phyloP scores from a whole-genome alignment of 2,797 vertebrate species.

The Hybognathus amarus region DNA sequence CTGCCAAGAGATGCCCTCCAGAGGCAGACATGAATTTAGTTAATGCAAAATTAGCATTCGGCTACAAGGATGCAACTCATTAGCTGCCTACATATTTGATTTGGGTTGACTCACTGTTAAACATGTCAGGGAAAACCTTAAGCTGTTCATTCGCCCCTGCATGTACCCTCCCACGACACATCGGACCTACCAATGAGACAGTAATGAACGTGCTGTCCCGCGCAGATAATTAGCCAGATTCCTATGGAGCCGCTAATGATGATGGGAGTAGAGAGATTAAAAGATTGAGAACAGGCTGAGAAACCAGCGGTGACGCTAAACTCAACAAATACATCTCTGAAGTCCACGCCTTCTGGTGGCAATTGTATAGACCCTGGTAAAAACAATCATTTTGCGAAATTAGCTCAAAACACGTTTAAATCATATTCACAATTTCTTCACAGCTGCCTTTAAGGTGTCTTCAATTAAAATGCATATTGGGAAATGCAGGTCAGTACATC shows the following conservation, averaged over 20 bases:
- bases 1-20: constrained; percentile 64
- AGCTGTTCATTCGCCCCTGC: constrained; percentile 65
- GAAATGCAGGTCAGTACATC: constrained; percentile 44
- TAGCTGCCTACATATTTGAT: constrained; percentile 64
- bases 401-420: neutral
- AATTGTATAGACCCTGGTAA: neutral
- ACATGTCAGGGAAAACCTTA: constrained; percentile 58
- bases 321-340: neutral
- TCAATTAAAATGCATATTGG: constrained; percentile 48
- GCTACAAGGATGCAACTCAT: constrained; percentile 52
- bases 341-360: neutral
- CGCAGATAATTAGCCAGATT: constrained; percentile 24
- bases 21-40: constrained; percentile 45
- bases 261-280: neutral
- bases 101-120: constrained; percentile 60
- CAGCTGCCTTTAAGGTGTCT: constrained; percentile 43
- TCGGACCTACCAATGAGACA: neutral
- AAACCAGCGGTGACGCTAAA: constrained; percentile 5
- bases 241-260: constrained; percentile 29
- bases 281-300: constrained; percentile 14
- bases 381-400: neutral
- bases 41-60: constrained; percentile 67
- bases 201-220: constrained; percentile 7
- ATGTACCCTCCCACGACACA: neutral
- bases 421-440: constrained; percentile 13